These are phyloP conservation scores for Cerastis rubricosa DNA, from an alignment of 2,888 invertebrate genomes.

Conservation along the genomic window DNA sequence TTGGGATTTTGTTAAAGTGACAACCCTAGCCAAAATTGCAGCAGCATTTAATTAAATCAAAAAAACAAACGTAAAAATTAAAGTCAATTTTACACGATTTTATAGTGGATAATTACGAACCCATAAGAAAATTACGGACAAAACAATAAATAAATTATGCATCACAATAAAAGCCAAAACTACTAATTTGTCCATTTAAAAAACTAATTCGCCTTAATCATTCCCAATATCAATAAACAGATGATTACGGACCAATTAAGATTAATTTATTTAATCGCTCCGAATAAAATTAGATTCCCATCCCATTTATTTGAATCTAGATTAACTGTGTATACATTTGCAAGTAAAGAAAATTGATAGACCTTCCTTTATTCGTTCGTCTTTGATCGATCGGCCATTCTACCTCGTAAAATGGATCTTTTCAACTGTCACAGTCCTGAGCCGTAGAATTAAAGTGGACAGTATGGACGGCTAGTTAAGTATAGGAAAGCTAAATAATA, in stretches of 20 bases:
- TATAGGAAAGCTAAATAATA: constrained; percentile 79
- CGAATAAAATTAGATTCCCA: constrained; percentile 33
- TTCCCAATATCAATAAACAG: constrained; percentile 48
- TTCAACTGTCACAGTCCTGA: constrained; percentile 79
- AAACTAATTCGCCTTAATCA: constrained; percentile 33
- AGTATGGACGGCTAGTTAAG: constrained; percentile 72
- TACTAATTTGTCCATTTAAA: constrained; percentile 52
- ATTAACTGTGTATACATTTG: constrained; percentile 55
- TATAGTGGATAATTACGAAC: constrained; percentile 15
- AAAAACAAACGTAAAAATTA: background rate
- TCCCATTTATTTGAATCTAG: constrained; percentile 51
- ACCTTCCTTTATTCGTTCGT: constrained; percentile 60
- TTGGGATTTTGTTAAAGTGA: background rate
- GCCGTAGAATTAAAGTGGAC: constrained; percentile 75
- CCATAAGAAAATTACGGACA: background rate
- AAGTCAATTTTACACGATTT: background rate
- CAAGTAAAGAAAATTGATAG: constrained; percentile 64
- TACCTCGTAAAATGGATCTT: constrained; percentile 74
- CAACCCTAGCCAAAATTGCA: constrained; percentile 13
- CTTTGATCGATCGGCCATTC: constrained; percentile 76
- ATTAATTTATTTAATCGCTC: constrained; percentile 52
- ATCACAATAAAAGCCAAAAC: constrained; percentile 15
- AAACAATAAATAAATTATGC: constrained; percentile 14
- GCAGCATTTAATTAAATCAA: constrained; percentile 14
- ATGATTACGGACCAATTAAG: constrained; percentile 40